Conservation (phyloP, 2,797 vertebrate species). For the Rousettus madagascariensis region DNA sequence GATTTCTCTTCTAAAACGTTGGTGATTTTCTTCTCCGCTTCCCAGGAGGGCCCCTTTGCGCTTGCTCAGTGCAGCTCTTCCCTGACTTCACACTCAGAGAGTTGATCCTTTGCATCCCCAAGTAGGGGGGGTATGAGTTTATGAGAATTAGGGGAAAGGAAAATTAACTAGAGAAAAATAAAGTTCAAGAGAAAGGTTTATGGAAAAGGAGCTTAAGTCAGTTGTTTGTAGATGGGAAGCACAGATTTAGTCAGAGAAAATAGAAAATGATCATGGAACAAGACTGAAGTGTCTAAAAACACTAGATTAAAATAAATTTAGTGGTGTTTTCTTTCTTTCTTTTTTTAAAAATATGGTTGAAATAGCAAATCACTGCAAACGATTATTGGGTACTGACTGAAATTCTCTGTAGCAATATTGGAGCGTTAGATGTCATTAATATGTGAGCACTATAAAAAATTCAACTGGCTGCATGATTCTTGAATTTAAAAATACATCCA, state of each 20-base stretch:
- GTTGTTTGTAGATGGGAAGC: background rate
- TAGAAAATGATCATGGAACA: background rate
- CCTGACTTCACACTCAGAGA: background rate
- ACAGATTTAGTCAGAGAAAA: background rate
- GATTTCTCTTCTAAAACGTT: slow-evolving; percentile 22
- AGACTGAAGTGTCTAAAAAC: background rate
- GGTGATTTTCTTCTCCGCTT: background rate
- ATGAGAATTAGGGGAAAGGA: background rate
- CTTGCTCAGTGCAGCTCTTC: background rate
- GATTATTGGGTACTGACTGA: slow-evolving; percentile 34
- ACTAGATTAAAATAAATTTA: background rate
- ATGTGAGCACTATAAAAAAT: slow-evolving; percentile 32
- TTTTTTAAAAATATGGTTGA: background rate
- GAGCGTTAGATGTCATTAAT: background rate
- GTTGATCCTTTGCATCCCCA: background rate
- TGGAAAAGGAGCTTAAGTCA: background rate
- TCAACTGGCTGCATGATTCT: slow-evolving; percentile 13
- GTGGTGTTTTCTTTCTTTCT: background rate
- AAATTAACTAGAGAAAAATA: background rate
- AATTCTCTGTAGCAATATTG: slow-evolving; percentile 48
- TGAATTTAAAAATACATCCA: slow-evolving; percentile 23
- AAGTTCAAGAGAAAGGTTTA: background rate
- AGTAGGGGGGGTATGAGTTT: background rate
- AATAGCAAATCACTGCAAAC: slow-evolving; percentile 30
- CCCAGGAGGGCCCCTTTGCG: background rate